Base-by-base conservation (phyloP, 1,140 invertebrate genomes). In the Orchestia grillus region DNA sequence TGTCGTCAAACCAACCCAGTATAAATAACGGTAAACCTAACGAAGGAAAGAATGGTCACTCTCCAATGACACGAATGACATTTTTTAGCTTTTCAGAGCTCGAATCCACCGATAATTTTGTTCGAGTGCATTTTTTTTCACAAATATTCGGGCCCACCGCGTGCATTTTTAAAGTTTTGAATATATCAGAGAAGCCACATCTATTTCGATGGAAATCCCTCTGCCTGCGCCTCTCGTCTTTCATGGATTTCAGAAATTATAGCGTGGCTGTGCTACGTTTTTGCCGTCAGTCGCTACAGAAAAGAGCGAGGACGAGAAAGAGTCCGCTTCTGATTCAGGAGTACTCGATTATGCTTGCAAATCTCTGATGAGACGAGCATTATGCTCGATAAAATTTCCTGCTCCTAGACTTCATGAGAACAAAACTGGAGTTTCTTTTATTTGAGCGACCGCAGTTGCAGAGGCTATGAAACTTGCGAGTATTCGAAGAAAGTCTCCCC, bases 281-380 rank as follows among this genome's bases (percentile, higher is more conserved):
- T 77, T 77, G 11, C 11, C 28, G 28, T 77, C 28, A 8, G 62
- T 3, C 62, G 62, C 11, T 77, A 77, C 15, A 8, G 62, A 77
- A 77, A 77, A 77, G 62, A 77, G 36, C 62, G 88, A 43, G 28
- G 88, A 28, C n/a, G 88, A 90, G 88, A 41, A 8, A 90, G 88
- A 90, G 41, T 90, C 92, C 15, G 44, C 44, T 47, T 94, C 92
- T 94, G 92, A 94, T n/a, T 94, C 92, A 45, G 11, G 92, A 94
- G 44, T 47, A 94, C 43, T 94, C 92, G 92, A 94, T 94, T 94
- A 94, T 94, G 92, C 92, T 94, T 94, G 92, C 92, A 94, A 94
- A 94, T 94, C 92, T 94, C 92, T 94, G 92, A 94, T 94, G 92
- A 94, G 92, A 94, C 92, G 92, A 94, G 92, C 92, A 94, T 94